Base-by-base conservation (phyloP, 1,140 invertebrate genomes). In the Conus betulinus region DNA sequence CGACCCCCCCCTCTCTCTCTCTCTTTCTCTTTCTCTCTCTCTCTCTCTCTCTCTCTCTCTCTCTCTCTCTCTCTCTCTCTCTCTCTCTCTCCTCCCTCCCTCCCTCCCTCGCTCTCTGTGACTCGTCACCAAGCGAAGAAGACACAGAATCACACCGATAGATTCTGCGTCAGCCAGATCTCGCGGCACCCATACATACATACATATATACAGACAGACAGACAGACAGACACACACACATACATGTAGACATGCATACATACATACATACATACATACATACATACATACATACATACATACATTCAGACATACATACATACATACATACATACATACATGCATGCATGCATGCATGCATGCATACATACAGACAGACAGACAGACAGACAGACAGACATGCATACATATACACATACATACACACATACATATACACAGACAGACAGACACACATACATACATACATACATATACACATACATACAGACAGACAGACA, bases 1-100 rank as follows among this genome's bases (percentile, higher is more conserved):
- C 17, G 11, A 13, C 60, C 17, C 60, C 17, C 60, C 17, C 60
- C 60, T 79, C 25, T 79, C 76, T 39, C 39, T 79, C 25, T 63
- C 60, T 63, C 60, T 63, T 4, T 63, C 60, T 63, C 60, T 63
- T 2, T 79, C 76, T 51, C 39, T 79, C 25, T 79, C 76, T 39
- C 39, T 79, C 25, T 63, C 60, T 63, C 60, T 63, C 60, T 63
- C 60, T 63, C 60, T 63, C 25, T 79, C 76, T 51, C 76, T 74
- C 71, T 74, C 71, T 74, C 71, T 74, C 71, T 74, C 71, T 74
- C 71, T 74, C 71, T 63, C 60, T 63, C 60, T 63, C 60, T 63
- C 60, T 63, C 60, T 63, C 60, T 63, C 60, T 63, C 60, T 20
- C 60, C 60, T 20, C 4, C 60, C 60, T 63, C 60, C 4, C 60